Conservation (phyloP, 2,888 invertebrate species). For the Tromatobia lineatoria region DNA sequence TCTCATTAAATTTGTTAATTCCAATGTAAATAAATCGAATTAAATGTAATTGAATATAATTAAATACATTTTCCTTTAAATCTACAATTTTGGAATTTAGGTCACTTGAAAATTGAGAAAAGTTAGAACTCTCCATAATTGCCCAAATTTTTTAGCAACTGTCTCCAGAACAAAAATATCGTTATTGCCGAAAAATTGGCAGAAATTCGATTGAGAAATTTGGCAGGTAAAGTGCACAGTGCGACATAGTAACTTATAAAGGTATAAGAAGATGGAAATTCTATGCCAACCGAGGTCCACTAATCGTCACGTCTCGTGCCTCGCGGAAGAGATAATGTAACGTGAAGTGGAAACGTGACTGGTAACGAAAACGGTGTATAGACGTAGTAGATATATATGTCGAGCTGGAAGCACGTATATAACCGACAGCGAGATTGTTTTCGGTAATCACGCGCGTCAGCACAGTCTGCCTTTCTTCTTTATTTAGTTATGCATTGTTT, state of each 20-base stretch:
- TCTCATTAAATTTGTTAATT: too few relatives aligned
- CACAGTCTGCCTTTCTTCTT: conserved; percentile 14
- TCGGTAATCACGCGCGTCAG: conserved; percentile 32
- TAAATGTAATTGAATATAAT: too few relatives aligned
- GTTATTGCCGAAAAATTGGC: background rate
- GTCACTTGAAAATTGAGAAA: too few relatives aligned
- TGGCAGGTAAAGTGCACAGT: background rate
- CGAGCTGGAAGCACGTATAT: conserved; percentile 32
- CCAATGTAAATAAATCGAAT: too few relatives aligned
- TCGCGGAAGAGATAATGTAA: conserved; percentile 36
- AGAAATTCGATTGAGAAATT: background rate
- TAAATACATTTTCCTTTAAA: too few relatives aligned
- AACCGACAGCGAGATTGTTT: conserved; percentile 14
- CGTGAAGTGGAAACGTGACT: conserved; percentile 42
- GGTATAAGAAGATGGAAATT: conserved; percentile 15
- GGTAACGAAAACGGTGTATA: conserved; percentile 32
- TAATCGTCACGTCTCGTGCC: conserved; percentile 46
- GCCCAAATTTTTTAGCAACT: too few relatives aligned
- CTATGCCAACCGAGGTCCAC: background rate
- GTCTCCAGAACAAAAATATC: background rate
- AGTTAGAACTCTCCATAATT: too few relatives aligned
- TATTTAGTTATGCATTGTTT: conserved; percentile 13
- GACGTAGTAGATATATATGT: conserved; percentile 29
- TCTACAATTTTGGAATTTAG: too few relatives aligned
- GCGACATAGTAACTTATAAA: background rate